Percentiles rank a stretch among this genome's conserved stretches.
These are phyloP conservation scores for Apotomis turbidana DNA, from an alignment of 2,888 invertebrate genomes.

Conservation along the genomic window DNA sequence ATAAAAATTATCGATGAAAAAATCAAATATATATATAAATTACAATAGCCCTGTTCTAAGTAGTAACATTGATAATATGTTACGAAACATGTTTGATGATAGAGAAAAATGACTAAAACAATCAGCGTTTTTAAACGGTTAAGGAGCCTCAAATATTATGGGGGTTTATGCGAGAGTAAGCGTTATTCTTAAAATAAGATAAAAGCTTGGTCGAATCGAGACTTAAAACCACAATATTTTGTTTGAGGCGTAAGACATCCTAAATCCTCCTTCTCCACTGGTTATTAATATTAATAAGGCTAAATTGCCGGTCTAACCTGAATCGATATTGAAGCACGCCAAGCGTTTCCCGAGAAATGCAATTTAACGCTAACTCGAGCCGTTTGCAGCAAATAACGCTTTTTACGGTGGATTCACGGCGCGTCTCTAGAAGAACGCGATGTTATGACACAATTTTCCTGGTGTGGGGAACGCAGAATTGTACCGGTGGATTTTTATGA, in stretches of 20 bases:
- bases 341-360: conserved; percentile 5
- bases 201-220: no score
- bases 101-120: no score
- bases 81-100: no score
- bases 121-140: no score
- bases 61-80: no score
- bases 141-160: no score
- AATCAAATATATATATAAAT: no score
- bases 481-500: background rate
- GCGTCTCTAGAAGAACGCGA: background rate
- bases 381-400: conserved; percentile 38
- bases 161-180: no score
- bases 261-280: conserved; percentile 10
- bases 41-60: no score
- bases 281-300: conserved; percentile 39
- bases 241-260: background rate
- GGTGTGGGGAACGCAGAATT: background rate
- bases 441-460: background rate
- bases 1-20: no score
- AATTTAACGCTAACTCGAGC: conserved; percentile 35
- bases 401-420: conserved; percentile 19
- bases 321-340: conserved; percentile 24
- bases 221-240: no score
- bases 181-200: no score
- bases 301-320: conserved; percentile 22